Percentiles rank a stretch among this genome's conserved stretches.
These are phyloP conservation scores for Erythrocercus mccallii DNA, from an alignment of 2,113 vertebrate species.

Conservation along the genomic window DNA sequence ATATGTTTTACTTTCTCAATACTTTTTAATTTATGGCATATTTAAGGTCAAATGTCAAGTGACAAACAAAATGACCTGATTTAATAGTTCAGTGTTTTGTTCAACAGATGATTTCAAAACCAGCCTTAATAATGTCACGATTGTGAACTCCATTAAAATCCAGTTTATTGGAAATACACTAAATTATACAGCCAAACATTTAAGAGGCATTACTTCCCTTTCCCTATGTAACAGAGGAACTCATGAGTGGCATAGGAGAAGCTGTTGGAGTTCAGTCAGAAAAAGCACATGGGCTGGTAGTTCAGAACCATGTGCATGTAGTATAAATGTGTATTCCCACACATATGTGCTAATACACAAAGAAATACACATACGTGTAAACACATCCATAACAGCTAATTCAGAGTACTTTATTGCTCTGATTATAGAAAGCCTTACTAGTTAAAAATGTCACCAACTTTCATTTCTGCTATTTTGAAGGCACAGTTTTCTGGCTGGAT, in stretches of 20 bases:
- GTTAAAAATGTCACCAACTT: neutral
- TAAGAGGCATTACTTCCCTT: neutral
- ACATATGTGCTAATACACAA: neutral
- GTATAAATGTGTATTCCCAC: neutral
- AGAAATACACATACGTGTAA: neutral
- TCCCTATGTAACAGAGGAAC: neutral
- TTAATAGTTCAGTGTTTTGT: neutral
- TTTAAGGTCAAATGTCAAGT: neutral
- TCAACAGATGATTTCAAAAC: neutral
- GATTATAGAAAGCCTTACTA: neutral
- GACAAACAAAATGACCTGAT: conserved; percentile 5
- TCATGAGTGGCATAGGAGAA: neutral
- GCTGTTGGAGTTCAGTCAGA: neutral
- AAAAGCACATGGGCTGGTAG: neutral
- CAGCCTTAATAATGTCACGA: neutral
- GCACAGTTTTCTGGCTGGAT: neutral
- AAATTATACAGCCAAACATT: conserved; percentile 7
- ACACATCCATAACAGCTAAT: neutral
- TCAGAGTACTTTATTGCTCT: neutral
- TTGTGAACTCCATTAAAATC: conserved; percentile 2
- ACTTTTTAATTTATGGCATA: neutral
- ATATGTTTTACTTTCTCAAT: neutral
- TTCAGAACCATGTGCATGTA: neutral
- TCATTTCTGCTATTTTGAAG: neutral
- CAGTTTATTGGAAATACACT: conserved; percentile 6